Base-by-base conservation (phyloP, 2,113 vertebrate genomes). In the Delphinus delphis region DNA sequence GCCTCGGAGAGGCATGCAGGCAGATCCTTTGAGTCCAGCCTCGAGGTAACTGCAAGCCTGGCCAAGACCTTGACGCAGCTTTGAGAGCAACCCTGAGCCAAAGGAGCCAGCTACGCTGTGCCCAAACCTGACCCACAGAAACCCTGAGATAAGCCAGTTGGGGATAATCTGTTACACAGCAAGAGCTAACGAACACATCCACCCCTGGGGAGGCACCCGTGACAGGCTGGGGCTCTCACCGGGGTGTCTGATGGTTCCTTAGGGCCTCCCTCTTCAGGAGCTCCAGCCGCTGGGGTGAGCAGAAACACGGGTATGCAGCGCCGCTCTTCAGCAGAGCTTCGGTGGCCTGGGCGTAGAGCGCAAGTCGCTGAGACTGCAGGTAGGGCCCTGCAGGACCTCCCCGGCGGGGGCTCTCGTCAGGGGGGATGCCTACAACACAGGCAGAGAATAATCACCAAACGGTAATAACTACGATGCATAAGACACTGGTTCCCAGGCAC, bases 301-400 rank as follows among this genome's bases (percentile, higher is more conserved):
- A 99, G 96, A 99, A 99, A 97, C 99, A 99, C 96, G 97, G 98
- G 83, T 99, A 99, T 0, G 99, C 99, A 0, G 99, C 98, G 0
- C 98, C 99, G 0, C 98, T 98, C 58, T 98, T 95, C n/a, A 99
- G 77, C 41, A 99, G 99, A 1, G 76, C 77, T 0, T 98, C 85
- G 0, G 98, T 91, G 0, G 99, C 99, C 23, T 97, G 97, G 3
- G 79, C 67, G 53, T 99, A 99, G 0, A 99, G 98, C 6, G 98
- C 97, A 0, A 99, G 98, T 6, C 99, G 98, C 93, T 97, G 98
- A 0, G 99, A 99, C 96, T 99, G 99, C 88, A 98, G 97, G 95
- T 99, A 99, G 0, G 99, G 99, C 5, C 99, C 99, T 0, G 86
- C 90, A 0, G 98, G 90, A 2, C 99, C 99, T 0, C 99, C 99